Percentiles rank a stretch among this genome's conserved stretches.
phyloP scores from a whole-genome alignment of 2,888 invertebrate genomes.

The Acronicta leporina region DNA sequence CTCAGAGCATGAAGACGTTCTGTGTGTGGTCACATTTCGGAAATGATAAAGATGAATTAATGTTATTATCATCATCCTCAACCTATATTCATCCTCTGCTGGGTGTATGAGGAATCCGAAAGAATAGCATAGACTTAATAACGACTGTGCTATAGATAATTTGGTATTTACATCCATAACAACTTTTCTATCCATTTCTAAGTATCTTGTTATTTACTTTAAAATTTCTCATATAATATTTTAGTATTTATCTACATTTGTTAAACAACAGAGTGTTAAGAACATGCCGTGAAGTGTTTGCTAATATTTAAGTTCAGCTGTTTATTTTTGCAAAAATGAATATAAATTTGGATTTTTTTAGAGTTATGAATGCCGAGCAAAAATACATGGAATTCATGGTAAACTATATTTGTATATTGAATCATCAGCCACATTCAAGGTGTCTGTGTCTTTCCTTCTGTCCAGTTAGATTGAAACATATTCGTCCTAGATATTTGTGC shows the following conservation, averaged over 20 bases:
- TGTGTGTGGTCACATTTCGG: too few species aligned
- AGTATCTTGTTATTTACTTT: slow-evolving; percentile 1
- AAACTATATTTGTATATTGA: too few species aligned
- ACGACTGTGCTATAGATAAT: not conserved
- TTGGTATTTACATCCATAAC: not conserved
- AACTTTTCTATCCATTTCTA: not conserved
- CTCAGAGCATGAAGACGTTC: too few species aligned
- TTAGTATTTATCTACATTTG: slow-evolving; percentile 16
- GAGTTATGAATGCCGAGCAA: too few species aligned
- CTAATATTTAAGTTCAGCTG: slow-evolving; percentile 5
- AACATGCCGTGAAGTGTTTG: slow-evolving; percentile 22
- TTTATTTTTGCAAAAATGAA: too few species aligned
- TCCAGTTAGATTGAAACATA: not conserved
- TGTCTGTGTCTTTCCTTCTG: not conserved
- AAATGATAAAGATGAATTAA: too few species aligned
- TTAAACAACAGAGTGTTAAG: slow-evolving; percentile 7
- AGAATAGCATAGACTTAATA: too few species aligned
- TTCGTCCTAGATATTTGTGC: not conserved
- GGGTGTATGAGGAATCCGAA: too few species aligned
- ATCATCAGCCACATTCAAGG: not conserved
- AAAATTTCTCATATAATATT: slow-evolving; percentile 2
- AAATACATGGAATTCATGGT: too few species aligned
- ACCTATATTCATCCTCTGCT: too few species aligned
- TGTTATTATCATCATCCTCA: too few species aligned
- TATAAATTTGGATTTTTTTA: slow-evolving; percentile 17